phyloP scores from a whole-genome alignment of 1,140 invertebrate species.

The Drosophila parabipectinata region DNA sequence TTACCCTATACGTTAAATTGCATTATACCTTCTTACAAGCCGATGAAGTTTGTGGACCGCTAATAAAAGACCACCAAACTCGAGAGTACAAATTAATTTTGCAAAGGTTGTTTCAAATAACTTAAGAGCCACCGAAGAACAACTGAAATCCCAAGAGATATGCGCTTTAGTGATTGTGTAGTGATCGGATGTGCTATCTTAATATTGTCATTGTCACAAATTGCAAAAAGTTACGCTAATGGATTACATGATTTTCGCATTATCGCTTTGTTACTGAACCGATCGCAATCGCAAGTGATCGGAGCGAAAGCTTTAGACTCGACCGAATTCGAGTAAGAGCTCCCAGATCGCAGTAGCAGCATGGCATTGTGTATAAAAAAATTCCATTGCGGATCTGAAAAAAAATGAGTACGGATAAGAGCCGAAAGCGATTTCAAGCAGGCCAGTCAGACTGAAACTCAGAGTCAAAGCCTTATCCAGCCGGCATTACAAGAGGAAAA shows the following conservation, averaged over 20 bases:
- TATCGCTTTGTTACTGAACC: slow-evolving; percentile 83
- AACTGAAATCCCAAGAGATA: slow-evolving; percentile 1
- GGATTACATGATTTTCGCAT: slow-evolving; percentile 84
- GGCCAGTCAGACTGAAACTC: slow-evolving; percentile 4
- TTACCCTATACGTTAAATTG: no score
- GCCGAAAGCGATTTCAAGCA: slow-evolving; percentile 70
- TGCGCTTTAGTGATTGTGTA: slow-evolving; percentile 35
- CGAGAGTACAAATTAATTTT: not conserved
- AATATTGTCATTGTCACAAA: slow-evolving; percentile 84
- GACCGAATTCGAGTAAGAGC: not conserved
- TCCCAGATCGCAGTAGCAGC: slow-evolving; percentile 32
- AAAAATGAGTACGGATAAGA: slow-evolving; percentile 42
- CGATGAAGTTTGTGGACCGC: no score
- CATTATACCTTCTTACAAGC: no score
- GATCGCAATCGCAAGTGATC: slow-evolving; percentile 81
- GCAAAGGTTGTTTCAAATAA: not conserved
- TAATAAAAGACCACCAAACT: not conserved
- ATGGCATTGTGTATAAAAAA: slow-evolving; percentile 78
- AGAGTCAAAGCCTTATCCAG: not conserved
- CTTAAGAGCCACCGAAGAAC: not conserved
- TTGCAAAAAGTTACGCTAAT: slow-evolving; percentile 83
- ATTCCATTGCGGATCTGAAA: slow-evolving; percentile 52
- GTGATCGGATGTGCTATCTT: slow-evolving; percentile 71
- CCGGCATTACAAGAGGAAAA: slow-evolving; percentile 76
- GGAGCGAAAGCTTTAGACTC: slow-evolving; percentile 1